Evolutionary conservation across 37 sponge, comb jelly and placozoan genomes (phyloP).

Genomic region (Ianthella basta): DNA sequence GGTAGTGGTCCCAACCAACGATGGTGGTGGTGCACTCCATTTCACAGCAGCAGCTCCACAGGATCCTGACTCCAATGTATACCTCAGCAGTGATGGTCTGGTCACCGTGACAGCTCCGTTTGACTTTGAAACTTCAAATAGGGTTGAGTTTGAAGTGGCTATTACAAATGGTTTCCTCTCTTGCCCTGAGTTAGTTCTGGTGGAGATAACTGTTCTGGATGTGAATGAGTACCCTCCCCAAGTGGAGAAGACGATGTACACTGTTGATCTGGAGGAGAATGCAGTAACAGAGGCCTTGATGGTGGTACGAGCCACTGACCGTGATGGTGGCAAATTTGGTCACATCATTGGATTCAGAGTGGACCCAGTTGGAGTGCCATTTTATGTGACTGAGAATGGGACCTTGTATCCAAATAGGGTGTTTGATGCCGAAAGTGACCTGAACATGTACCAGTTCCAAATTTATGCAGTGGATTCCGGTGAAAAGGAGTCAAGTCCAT

Average conservation of each 20-base stretch:
- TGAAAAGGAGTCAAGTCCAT: conserved; percentile 39
- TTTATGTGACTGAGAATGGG: conserved; percentile 45
- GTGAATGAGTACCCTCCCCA: conserved; percentile 60
- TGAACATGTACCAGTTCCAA: conserved; percentile 36
- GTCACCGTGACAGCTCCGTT: conserved; percentile 21
- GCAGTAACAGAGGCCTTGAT: conserved; percentile 20
- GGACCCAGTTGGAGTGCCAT: conserved; percentile 36
- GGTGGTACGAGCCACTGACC: conserved; percentile 10
- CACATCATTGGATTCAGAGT: conserved; percentile 9
- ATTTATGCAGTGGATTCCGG: conserved; percentile 57
- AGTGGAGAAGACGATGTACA: conserved; percentile 13
- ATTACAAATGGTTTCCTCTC: conserved; percentile 48
- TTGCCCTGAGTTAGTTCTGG: background rate
- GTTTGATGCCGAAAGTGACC: conserved; percentile 61
- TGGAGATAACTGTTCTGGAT: conserved; percentile 38
- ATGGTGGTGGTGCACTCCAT: conserved; percentile 40
- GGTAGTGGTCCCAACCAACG: conserved; percentile 27
- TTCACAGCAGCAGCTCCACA: background rate
- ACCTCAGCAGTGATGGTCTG: conserved; percentile 16
- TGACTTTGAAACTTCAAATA: conserved; percentile 50
- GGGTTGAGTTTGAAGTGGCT: conserved; percentile 24
- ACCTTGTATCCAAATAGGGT: conserved; percentile 6
- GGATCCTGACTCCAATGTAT: conserved; percentile 19
- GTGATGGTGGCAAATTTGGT: conserved; percentile 37
- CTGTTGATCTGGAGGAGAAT: conserved; percentile 44